A percentile compares a stretch with the other conserved stretches of the same genome.
Conservation (phyloP, 2,113 vertebrate species). For the Sceloporus tristichus region DNA sequence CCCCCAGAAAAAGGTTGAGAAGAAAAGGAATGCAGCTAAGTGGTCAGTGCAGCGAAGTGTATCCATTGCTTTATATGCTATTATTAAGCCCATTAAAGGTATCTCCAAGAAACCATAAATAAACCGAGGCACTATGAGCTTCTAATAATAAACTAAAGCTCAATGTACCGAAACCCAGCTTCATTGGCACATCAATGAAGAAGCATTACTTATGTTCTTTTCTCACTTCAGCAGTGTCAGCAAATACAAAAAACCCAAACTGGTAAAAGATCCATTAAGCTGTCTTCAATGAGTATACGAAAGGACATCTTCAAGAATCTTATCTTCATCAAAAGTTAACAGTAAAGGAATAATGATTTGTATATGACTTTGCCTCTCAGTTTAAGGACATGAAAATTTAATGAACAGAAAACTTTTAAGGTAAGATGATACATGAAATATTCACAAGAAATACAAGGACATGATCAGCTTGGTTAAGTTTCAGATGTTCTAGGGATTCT, state of each 20-base stretch:
- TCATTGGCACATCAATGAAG: conserved; percentile 49
- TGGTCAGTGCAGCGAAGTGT: conserved; percentile 32
- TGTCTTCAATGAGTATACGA: conserved; percentile 14
- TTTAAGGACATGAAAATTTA: conserved; percentile 26
- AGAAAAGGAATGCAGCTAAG: conserved; percentile 20
- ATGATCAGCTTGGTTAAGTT: background rate
- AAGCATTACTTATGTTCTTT: conserved; percentile 45
- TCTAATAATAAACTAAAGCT: conserved; percentile 49
- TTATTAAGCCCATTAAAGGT: conserved; percentile 59
- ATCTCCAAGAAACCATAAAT: conserved; percentile 62
- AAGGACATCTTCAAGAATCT: conserved; percentile 22
- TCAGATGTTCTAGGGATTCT: background rate
- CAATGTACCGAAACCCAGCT: conserved; percentile 56
- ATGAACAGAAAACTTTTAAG: background rate
- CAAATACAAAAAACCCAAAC: conserved; percentile 44
- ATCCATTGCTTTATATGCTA: conserved; percentile 9
- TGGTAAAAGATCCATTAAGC: conserved; percentile 44
- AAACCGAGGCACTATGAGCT: conserved; percentile 56
- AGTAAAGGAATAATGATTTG: conserved; percentile 1
- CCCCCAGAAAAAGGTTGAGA: background rate
- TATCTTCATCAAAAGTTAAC: conserved; percentile 28
- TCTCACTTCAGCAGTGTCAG: conserved; percentile 48
- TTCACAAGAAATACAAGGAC: background rate
- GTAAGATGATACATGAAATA: background rate
- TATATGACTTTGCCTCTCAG: conserved; percentile 10